Evolutionary conservation across 2,797 vertebrate species (phyloP).

Genomic region (Pagetopsis macropterus): DNA sequence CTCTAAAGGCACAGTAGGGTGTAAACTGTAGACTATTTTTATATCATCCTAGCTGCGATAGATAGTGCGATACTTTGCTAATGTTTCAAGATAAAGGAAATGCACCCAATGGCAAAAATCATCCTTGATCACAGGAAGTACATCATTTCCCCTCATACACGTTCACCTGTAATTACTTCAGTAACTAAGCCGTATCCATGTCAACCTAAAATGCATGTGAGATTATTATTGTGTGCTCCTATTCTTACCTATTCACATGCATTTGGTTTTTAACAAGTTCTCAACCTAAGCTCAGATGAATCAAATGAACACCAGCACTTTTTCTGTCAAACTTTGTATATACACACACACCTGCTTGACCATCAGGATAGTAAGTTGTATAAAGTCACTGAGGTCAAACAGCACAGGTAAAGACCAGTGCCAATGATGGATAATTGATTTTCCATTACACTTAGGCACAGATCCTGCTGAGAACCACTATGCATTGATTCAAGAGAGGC

Average conservation of each 20-base stretch:
- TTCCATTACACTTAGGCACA: constrained; percentile 5
- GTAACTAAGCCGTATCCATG: too few species aligned
- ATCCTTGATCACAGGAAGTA: too few species aligned
- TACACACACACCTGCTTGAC: not conserved
- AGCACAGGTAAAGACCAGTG: not conserved
- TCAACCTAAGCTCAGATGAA: not conserved
- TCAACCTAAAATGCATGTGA: too few species aligned
- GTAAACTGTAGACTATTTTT: too few species aligned
- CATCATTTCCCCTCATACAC: too few species aligned
- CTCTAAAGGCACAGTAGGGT: too few species aligned
- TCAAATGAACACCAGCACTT: not conserved
- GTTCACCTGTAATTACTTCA: too few species aligned
- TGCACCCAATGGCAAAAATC: too few species aligned
- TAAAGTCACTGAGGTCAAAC: not conserved
- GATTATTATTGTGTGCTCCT: too few species aligned
- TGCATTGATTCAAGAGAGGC: constrained; percentile 52
- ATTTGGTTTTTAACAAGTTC: not conserved
- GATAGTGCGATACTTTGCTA: too few species aligned
- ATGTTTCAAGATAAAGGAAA: too few species aligned
- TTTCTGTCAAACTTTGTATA: not conserved
- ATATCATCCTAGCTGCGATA: too few species aligned
- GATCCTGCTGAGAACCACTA: constrained; percentile 21
- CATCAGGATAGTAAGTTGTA: not conserved
- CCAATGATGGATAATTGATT: constrained; percentile 25
- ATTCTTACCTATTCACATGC: not conserved